phyloP scores from a whole-genome alignment of 2,888 invertebrate species.

The Euplagia quadripunctaria region DNA sequence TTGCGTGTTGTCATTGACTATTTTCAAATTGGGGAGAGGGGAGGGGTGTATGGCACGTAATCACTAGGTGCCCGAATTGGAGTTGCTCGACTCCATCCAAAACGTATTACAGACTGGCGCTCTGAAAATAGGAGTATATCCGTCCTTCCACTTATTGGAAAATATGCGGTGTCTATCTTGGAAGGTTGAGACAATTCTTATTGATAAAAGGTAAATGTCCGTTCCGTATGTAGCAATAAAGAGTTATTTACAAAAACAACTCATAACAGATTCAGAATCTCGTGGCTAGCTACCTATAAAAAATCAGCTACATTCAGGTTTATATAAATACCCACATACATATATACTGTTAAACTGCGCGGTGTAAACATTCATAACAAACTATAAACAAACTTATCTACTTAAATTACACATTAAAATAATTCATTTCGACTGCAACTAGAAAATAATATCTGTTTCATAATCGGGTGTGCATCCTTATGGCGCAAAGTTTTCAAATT shows the following conservation, averaged over 20 bases:
- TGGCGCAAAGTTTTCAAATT: constrained; percentile 47
- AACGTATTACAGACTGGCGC: no score
- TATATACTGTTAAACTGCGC: background rate
- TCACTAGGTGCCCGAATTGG: no score
- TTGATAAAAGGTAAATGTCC: no score
- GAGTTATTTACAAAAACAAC: background rate
- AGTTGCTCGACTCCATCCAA: no score
- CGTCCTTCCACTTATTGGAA: no score
- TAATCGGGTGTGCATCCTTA: constrained; percentile 76
- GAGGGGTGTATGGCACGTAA: no score
- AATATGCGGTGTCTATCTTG: no score
- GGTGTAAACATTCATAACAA: constrained; percentile 26
- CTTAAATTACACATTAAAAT: constrained; percentile 56
- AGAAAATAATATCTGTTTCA: constrained; percentile 61
- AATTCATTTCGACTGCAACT: constrained; percentile 62
- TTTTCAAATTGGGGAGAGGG: no score
- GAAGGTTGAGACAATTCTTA: no score
- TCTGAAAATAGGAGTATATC: no score
- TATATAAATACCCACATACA: background rate
- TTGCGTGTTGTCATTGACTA: no score
- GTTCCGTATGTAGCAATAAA: background rate
- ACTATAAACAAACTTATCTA: constrained; percentile 19
- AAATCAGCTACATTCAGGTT: background rate
- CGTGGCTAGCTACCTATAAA: background rate
- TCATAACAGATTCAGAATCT: background rate